These are phyloP conservation scores for Platichthys stellatus DNA, from an alignment of 2,113 vertebrate genomes.

Conservation along the genomic window DNA sequence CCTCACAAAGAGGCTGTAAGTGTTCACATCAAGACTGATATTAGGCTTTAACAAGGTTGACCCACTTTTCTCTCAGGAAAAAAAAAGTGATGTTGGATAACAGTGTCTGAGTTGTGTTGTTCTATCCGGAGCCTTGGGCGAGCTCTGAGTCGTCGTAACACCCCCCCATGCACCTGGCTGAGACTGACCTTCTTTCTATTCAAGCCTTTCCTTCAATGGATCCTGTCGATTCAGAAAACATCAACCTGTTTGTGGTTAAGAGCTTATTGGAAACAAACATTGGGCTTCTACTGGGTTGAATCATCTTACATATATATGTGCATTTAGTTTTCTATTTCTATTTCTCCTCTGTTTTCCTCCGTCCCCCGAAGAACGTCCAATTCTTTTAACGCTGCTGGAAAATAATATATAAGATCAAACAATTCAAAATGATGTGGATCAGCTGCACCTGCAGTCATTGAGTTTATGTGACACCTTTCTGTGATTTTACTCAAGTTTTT, in stretches of 20 bases:
- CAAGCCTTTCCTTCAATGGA: no score
- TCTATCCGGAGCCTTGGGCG: conserved; percentile 33
- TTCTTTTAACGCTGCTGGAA: no score
- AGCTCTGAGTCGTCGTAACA: conserved; percentile 23
- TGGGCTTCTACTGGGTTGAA: no score
- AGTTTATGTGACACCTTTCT: no score
- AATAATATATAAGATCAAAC: no score
- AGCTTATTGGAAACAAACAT: not conserved
- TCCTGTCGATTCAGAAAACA: not conserved
- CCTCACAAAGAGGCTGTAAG: conserved; percentile 25
- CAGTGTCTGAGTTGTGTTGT: conserved; percentile 39
- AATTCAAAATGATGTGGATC: no score
- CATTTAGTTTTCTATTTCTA: no score
- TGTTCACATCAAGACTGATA: conserved; percentile 44
- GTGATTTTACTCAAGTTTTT: no score
- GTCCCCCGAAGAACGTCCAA: no score
- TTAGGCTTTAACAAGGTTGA: conserved; percentile 65
- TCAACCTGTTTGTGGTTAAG: not conserved
- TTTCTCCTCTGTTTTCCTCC: no score
- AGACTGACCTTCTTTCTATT: not conserved
- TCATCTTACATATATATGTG: no score
- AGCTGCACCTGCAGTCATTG: no score
- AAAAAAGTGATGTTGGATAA: conserved; percentile 42
- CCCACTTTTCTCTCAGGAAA: conserved; percentile 59
- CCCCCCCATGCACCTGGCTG: not conserved